A percentile compares a stretch with the other conserved stretches of the same genome.
These are phyloP conservation scores for Clarias gariepinus DNA, from an alignment of 2,113 vertebrate species.

Conservation along the genomic window DNA sequence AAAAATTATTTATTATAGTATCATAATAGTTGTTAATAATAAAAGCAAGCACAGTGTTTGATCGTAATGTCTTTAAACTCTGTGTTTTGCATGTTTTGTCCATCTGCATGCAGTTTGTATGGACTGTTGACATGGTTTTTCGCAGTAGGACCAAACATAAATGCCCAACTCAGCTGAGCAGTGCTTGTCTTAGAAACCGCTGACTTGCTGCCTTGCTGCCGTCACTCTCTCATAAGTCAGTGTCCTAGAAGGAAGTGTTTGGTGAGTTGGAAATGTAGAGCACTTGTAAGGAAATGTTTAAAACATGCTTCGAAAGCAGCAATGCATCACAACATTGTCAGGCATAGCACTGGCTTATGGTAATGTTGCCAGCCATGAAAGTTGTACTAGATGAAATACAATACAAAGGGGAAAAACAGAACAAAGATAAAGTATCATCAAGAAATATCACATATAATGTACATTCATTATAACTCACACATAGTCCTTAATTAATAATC, in stretches of 20 bases:
- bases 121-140: neutral
- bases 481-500: neutral
- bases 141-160: neutral
- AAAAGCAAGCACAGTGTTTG: neutral
- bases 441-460: neutral
- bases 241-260: neutral
- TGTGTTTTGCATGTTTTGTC: neutral
- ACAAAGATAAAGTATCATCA: neutral
- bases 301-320: neutral
- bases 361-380: neutral
- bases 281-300: slow-evolving; percentile 9
- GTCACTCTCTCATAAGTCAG: neutral
- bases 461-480: neutral
- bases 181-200: neutral
- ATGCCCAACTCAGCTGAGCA: neutral
- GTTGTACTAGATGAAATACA: neutral
- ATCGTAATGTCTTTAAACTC: neutral
- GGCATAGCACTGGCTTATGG: neutral
- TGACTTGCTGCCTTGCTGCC: neutral
- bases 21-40: too few species aligned
- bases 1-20: too few species aligned
- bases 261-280: neutral
- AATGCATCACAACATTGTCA: neutral
- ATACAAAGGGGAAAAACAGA: neutral
- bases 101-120: neutral